Evolutionary conservation across 1,140 invertebrate species (phyloP), one percentile per base, ranked within the genome.

Genomic region (Aphis gossypii): DNA sequence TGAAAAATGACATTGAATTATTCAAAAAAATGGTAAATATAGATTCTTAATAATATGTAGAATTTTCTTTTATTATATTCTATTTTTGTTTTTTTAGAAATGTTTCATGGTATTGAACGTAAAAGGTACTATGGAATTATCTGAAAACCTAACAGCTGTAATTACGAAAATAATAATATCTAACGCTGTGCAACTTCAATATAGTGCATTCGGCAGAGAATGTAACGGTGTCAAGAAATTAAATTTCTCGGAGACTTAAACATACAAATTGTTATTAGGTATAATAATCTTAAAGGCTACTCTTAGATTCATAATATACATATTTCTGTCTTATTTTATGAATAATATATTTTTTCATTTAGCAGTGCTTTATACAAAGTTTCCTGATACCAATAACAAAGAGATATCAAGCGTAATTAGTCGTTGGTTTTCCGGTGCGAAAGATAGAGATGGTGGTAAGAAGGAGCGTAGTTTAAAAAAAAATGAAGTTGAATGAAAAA

Each of bases 351-450:
- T 35, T 89, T 89, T 51, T 35, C 51, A n/a, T 89, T 89, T 88
- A 88, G 87, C 54, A 35, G 48, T 89, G n/a, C 2, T 89, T 35
- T 20, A 8, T 88, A 21, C 48, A 48, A 54, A 54, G 35, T 88
- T n/a, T 51, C 86, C 44, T 41, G 48, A 46, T 48, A 88, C 14
- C 18, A 30, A 46, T 11, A 48, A 48, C 6, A 87, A 88, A 51
- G 25, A 88, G n/a, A 88, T 88, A 48, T 46, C 25, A 20, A 54
- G 14, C 11, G n/a, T 21, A 7, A 6, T 54, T 38, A 35, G 87
- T 23, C 48, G 87, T 35, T 89, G 87, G 87, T 89, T 89, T 89
- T 89, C 87, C 18, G 87, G 46, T 35, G 87, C 87, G 21, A 89
- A 88, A 11, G 46, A 89, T 1, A 51, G 87, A 8, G 87, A 89